phyloP scores from a whole-genome alignment of 1,140 invertebrate species.

The Uloborus diversus region DNA sequence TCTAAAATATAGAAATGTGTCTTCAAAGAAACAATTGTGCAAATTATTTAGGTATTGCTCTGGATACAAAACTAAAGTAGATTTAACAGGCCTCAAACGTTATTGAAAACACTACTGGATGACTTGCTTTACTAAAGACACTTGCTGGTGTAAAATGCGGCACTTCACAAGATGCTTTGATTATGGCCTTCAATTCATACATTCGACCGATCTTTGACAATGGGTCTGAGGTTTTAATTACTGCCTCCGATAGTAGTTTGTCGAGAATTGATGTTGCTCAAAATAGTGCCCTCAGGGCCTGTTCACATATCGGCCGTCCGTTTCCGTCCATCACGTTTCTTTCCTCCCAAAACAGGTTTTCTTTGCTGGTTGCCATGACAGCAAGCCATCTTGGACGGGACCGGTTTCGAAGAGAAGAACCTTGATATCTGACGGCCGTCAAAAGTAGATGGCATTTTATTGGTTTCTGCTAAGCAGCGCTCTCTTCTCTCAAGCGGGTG shows the following conservation, averaged over 20 bases:
- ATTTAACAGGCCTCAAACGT: neutral
- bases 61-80: neutral
- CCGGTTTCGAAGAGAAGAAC: too few species aligned
- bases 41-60: neutral
- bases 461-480: too few species aligned
- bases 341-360: too few species aligned
- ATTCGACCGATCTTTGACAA: neutral
- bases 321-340: too few species aligned
- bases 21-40: neutral
- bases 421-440: too few species aligned
- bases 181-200: neutral
- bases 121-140: neutral
- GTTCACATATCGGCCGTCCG: too few species aligned
- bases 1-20: neutral
- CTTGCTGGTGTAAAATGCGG: neutral
- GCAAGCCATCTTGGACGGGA: too few species aligned
- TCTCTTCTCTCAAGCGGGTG: too few species aligned
- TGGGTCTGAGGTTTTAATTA: neutral
- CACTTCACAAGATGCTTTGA: neutral
- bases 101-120: neutral
- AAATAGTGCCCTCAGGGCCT: neutral
- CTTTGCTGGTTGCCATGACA: too few species aligned
- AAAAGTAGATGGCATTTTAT: too few species aligned
- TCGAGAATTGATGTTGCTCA: slow-evolving; percentile 31
- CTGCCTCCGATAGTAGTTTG: neutral